Percentiles rank a stretch among this genome's conserved stretches.
phyloP scores from a whole-genome alignment of 2,113 vertebrate species.

The Orcinus orca region DNA sequence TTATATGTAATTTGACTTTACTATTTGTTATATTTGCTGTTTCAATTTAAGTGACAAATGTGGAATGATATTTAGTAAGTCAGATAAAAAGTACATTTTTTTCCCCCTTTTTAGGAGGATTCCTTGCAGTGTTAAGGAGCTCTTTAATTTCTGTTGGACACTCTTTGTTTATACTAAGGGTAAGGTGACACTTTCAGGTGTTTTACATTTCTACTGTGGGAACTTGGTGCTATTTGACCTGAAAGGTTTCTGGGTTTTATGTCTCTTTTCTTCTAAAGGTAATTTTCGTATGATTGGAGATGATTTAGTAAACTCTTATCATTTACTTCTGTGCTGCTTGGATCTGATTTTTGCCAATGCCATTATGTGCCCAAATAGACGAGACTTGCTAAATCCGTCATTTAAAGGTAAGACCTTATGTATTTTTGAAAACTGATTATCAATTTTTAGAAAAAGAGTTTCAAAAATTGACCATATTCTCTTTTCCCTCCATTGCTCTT shows the following conservation, averaged over 20 bases:
- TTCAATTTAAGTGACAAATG: slow-evolving; percentile 1
- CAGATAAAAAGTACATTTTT: background rate
- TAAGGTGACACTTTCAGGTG: slow-evolving; percentile 74
- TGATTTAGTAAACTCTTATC: slow-evolving; percentile 99
- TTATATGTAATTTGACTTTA: slow-evolving; percentile 40
- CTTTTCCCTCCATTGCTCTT: background rate
- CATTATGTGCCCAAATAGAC: slow-evolving; percentile 91
- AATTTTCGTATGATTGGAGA: slow-evolving; percentile 99
- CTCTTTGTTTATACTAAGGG: slow-evolving; percentile 98
- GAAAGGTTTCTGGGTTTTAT: slow-evolving; percentile 49
- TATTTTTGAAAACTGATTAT: slow-evolving; percentile 23
- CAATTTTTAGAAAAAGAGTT: slow-evolving; percentile 38
- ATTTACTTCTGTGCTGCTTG: slow-evolving; percentile 98
- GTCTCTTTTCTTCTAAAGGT: slow-evolving; percentile 82
- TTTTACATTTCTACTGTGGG: slow-evolving; percentile 11
- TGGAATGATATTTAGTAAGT: slow-evolving; percentile 17
- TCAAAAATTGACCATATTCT: background rate
- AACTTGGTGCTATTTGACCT: slow-evolving; percentile 57
- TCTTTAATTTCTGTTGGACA: slow-evolving; percentile 99
- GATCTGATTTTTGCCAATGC: slow-evolving; percentile 96
- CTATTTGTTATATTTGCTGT: slow-evolving; percentile 30
- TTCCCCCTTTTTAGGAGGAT: slow-evolving; percentile 82
- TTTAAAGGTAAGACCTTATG: slow-evolving; percentile 89
- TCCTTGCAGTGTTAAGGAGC: slow-evolving; percentile 91
- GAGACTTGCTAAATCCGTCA: slow-evolving; percentile 91